phyloP scores from a whole-genome alignment of 2,797 vertebrate genomes.

The Bovichtus variegatus region DNA sequence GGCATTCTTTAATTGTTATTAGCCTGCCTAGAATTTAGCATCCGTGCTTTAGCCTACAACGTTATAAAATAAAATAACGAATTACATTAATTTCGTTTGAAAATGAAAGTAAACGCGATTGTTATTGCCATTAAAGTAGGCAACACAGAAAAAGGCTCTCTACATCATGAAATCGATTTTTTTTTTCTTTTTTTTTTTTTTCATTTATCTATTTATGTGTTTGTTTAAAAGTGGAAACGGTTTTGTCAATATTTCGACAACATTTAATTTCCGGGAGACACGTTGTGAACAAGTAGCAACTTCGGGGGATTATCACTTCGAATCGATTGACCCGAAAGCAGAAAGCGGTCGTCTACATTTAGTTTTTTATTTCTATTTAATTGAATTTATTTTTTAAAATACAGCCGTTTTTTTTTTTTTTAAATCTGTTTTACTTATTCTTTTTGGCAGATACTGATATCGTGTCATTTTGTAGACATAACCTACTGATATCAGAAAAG shows the following conservation, averaged over 20 bases:
- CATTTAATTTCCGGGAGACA: neutral
- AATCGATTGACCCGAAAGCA: neutral
- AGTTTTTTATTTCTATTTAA: neutral
- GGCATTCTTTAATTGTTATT: neutral
- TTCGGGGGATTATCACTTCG: neutral
- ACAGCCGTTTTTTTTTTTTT: neutral
- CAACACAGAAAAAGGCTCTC: neutral
- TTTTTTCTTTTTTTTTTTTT: neutral
- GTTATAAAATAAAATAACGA: neutral
- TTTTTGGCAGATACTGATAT: neutral
- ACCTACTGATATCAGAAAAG: neutral
- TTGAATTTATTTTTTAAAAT: neutral
- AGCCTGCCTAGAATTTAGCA: neutral
- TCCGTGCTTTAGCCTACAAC: neutral
- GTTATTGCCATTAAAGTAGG: neutral
- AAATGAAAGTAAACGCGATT: neutral
- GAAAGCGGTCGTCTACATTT: neutral
- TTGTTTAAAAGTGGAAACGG: conserved; percentile 7
- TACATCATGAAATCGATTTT: neutral
- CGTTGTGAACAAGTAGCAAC: neutral
- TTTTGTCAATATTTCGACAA: conserved; percentile 7
- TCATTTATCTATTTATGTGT: neutral
- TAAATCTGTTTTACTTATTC: neutral
- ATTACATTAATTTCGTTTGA: neutral
- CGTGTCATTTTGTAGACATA: neutral